These are phyloP conservation scores for Lacanobia oleracea DNA, from an alignment of 2,888 invertebrate genomes.

Conservation along the genomic window DNA sequence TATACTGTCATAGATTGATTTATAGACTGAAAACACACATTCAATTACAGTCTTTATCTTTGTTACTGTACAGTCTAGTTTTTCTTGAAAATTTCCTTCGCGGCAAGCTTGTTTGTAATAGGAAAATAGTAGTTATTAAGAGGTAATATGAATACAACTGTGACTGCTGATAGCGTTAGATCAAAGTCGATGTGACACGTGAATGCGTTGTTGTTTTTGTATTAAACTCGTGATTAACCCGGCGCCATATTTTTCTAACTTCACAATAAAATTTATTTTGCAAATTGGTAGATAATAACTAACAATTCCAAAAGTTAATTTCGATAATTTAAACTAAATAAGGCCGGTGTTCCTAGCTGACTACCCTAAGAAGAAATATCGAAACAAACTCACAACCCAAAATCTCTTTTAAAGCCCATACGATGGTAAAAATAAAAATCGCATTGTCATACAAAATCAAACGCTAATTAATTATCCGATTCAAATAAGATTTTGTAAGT, in stretches of 20 bases:
- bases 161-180: conserved; percentile 62
- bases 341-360: not conserved
- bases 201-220: conserved; percentile 54
- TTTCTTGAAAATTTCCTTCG: not conserved
- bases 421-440: not conserved
- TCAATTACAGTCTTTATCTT: not conserved
- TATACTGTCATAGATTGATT: conserved; percentile 37
- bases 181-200: conserved; percentile 70
- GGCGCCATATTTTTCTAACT: conserved; percentile 8
- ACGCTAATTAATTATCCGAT: not conserved
- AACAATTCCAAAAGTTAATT: too few species aligned
- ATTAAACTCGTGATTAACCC: conserved; percentile 3
- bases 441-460: not conserved
- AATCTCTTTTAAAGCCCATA: not conserved
- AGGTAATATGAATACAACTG: conserved; percentile 40
- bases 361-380: not conserved
- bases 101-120: conserved; percentile 36
- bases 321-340: too few species aligned
- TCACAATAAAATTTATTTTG: too few species aligned
- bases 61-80: not conserved
- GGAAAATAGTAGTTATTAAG: conserved; percentile 41
- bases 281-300: too few species aligned
- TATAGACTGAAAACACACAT: conserved; percentile 11
- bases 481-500: conserved; percentile 11
- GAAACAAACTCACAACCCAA: too few species aligned